Base-by-base conservation (phyloP, 2,113 vertebrate species). In the Delphinapterus leucas region DNA sequence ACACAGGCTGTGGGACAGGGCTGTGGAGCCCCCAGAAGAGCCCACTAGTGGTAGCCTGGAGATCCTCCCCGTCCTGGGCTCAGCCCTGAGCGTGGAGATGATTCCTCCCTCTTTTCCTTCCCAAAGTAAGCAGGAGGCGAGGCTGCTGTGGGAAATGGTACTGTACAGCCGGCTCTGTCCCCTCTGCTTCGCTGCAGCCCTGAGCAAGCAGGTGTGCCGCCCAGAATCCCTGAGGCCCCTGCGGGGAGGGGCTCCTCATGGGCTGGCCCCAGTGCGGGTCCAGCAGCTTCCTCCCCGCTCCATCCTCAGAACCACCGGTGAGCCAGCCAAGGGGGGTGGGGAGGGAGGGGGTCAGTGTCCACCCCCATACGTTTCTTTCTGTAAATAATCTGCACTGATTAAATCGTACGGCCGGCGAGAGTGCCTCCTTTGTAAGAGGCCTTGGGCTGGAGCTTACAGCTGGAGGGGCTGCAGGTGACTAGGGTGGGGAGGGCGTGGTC, bases 351-450 rank as follows among this genome's bases (percentile, higher is more conserved):
- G 31, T 58, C 79, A 21, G 23, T 44, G 77, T 74, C 85, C 60
- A 49, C 47, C 85, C 90, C 73, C 53, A 17, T 81, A 44, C 6
- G 15, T 88, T 71, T 85, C 74, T 95, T 90, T 97, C 91, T 98
- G 98, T 96, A 98, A 97, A 98, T 98, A 96, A 82, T 82, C 33
- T 80, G 93, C 91, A 97, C 95, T 97, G 97, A 98, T 97, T 98
- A 98, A 97, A 98, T 76, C 58, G 31, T 92, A 84, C 18, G 74
- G 97, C 96, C 38, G 23, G 96, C 18, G 1, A 83, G 38, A 17
- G 65, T 81, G 86, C 82, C 83, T 92, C 58, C 13, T 97, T 49
- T 93, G 53, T 93, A 3, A 73, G 80, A 68, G n/a, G 81, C 58
- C 41, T 47, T 31, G 21, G 41, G 49, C 93, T 55, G 14, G 61